phyloP scores from a whole-genome alignment of 2,888 invertebrate species.

The Xylophagus ater region DNA sequence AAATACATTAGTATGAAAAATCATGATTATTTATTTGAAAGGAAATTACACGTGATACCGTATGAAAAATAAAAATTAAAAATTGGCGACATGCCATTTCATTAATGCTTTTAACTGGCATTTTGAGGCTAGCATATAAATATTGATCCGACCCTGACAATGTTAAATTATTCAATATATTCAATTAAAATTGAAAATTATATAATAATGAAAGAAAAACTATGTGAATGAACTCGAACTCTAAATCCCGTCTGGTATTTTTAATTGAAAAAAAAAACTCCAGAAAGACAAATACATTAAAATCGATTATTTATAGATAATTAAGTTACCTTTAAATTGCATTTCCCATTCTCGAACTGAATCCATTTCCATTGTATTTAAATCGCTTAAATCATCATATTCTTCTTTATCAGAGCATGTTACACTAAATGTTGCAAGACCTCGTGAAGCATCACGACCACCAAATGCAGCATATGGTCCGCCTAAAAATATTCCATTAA shows the following conservation, averaged over 20 bases:
- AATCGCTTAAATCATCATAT: slow-evolving; percentile 92
- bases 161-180: too few species aligned
- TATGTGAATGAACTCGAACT: too few species aligned
- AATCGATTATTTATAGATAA: slow-evolving; percentile 6
- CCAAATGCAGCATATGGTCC: slow-evolving; percentile 92
- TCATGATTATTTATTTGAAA: too few species aligned
- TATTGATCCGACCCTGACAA: too few species aligned
- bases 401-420: slow-evolving; percentile 66
- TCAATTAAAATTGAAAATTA: slow-evolving; percentile 2
- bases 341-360: slow-evolving; percentile 94
- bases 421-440: slow-evolving; percentile 86
- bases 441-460: slow-evolving; percentile 89
- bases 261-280: not conserved
- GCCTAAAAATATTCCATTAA: slow-evolving; percentile 46
- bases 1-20: too few species aligned
- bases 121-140: too few species aligned
- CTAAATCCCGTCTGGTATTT: too few species aligned
- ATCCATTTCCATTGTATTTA: slow-evolving; percentile 88
- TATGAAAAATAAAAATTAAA: too few species aligned
- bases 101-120: too few species aligned
- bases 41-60: too few species aligned
- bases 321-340: slow-evolving; percentile 75
- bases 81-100: too few species aligned
- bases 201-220: too few species aligned
- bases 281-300: not conserved